Base-by-base conservation (phyloP, 2,888 invertebrate species). In the Tiphia femorata region DNA sequence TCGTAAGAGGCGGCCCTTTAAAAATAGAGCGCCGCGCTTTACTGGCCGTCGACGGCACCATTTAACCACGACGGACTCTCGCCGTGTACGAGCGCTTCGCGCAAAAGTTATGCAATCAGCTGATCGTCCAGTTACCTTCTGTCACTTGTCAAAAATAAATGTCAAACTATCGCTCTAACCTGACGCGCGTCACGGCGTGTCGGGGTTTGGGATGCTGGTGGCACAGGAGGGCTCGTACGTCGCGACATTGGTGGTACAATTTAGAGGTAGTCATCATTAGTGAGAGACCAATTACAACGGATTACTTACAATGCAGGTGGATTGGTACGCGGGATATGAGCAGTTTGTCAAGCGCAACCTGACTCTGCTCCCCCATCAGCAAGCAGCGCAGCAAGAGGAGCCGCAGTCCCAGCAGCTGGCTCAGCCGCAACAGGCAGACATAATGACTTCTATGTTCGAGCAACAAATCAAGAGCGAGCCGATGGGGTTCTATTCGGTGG, bases 401-500 rank as follows among this genome's bases (percentile, higher is more conserved):
- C 70, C 61, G 44, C 77, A 72, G 58, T 68, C 71, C 33, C 72
- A 70, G 61, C 70, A 72, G 70, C 67, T 72, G 60, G 58, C 59
- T 59, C 78, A 76, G 46, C 75, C 71, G 42, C 76, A 76, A 50
- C 68, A 72, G 48, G 59, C 69, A 44, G 77, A 79, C 74, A 80
- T 82, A 70, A 83, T 83, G 83, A 82, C 83, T 64, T 83, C 83
- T 82, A 89, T 90, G 90, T 90, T 90, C 76, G 90, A 90, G 82
- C 89, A 89, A 82, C 89, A 90, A 83, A 89, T 90, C 79, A 90
- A 90, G 83, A 88, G 89, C 73, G 90, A 90, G 83, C 90, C 90
- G 69, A 88, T 90, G 89, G 88, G 88, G 85, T 89, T 85, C 71
- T 85, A 85, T 75, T 84, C 85, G 40, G 80, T 85, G 58, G 81